Evolutionary conservation across 1,140 invertebrate genomes (phyloP).

Genomic region (Leptonema lineaticorne): DNA sequence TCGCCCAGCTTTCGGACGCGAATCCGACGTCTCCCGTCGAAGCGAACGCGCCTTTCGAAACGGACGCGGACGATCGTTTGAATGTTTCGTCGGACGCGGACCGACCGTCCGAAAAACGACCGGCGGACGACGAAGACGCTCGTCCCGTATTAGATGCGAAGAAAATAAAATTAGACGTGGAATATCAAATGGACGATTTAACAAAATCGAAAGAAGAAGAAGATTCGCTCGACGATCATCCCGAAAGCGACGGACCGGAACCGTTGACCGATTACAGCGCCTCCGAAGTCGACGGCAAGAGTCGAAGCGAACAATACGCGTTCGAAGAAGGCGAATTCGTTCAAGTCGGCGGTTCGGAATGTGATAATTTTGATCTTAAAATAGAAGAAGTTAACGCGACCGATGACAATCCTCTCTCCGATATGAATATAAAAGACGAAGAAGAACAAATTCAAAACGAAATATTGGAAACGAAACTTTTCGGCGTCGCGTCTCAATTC

Average conservation of each 20-base stretch:
- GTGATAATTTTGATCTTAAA: not conserved
- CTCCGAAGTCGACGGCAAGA: not conserved
- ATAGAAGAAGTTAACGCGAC: not conserved
- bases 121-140: not conserved
- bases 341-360: conserved; percentile 22
- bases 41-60: not conserved
- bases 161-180: no score
- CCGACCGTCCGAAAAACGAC: not conserved
- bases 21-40: not conserved
- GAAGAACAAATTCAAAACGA: not conserved
- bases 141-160: not conserved
- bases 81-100: no score
- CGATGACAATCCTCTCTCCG: not conserved
- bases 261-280: not conserved
- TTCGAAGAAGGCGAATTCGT: conserved; percentile 4
- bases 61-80: not conserved
- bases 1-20: not conserved
- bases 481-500: not conserved
- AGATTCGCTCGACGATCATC: not conserved
- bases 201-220: not conserved
- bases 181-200: no score
- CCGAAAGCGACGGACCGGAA: not conserved
- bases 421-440: not conserved
- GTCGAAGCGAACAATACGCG: not conserved
- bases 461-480: conserved; percentile 3